These are phyloP conservation scores for Oasisia sp. DNA, from an alignment of 2,888 invertebrate species.

Conservation along the genomic window DNA sequence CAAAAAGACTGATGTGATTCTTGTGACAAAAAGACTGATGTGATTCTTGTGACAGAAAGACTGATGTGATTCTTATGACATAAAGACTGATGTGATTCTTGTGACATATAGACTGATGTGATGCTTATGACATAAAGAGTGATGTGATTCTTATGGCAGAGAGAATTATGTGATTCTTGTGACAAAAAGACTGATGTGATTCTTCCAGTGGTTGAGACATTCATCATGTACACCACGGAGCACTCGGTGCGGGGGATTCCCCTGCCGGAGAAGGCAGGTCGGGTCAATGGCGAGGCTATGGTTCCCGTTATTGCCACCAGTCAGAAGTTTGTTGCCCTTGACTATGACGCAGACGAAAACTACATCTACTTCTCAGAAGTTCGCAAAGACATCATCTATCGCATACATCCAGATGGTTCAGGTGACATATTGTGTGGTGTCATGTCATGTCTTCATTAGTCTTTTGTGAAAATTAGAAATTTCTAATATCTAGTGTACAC, in stretches of 20 bases:
- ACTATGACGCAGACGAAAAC: slow-evolving; percentile 87
- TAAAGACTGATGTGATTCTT: not conserved
- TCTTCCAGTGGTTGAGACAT: slow-evolving; percentile 78
- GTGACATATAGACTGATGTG: not conserved
- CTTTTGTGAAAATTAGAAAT: not conserved
- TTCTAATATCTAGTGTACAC: no score
- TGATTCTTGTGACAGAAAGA: no score
- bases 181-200: slow-evolving; percentile 26
- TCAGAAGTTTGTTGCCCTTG: slow-evolving; percentile 93
- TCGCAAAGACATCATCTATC: slow-evolving; percentile 69
- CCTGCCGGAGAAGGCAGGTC: not conserved
- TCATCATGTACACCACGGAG: slow-evolving; percentile 94
- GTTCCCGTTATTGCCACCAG: slow-evolving; percentile 91
- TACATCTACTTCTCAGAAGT: slow-evolving; percentile 98
- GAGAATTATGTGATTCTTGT: not conserved
- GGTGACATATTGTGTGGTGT: slow-evolving; percentile 29
- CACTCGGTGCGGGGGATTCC: slow-evolving; percentile 72
- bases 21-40: not conserved
- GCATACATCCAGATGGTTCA: slow-evolving; percentile 77
- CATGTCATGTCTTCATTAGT: not conserved
- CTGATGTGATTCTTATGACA: not conserved
- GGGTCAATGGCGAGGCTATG: slow-evolving; percentile 76
- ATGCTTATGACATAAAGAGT: no score
- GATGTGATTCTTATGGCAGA: no score
- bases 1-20: not conserved